Percentiles rank a stretch among this genome's conserved stretches.
phyloP scores from a whole-genome alignment of 1,140 invertebrate genomes.

The Drosophila auraria region DNA sequence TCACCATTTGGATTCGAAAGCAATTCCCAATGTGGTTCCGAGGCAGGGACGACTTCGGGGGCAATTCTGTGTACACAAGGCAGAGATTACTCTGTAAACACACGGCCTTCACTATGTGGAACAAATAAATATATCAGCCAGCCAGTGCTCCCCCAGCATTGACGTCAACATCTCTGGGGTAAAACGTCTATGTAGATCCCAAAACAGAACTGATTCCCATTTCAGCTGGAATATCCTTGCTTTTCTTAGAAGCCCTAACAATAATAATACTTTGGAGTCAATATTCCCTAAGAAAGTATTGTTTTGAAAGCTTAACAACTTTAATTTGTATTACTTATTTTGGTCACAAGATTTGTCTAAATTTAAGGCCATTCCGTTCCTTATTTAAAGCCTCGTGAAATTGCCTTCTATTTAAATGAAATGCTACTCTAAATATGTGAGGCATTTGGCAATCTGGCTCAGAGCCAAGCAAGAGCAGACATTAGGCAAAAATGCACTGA shows the following conservation, averaged over 20 bases:
- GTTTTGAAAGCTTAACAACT: background rate
- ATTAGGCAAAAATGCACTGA: slow-evolving; percentile 5
- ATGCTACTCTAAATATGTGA: slow-evolving; percentile 5
- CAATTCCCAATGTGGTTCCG: slow-evolving; percentile 15
- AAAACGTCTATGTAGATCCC: background rate
- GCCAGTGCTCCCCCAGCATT: background rate
- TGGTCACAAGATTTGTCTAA: background rate
- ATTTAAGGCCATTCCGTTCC: slow-evolving; percentile 14
- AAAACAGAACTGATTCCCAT: background rate
- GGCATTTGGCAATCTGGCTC: slow-evolving; percentile 9
- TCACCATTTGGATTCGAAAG: slow-evolving; percentile 25
- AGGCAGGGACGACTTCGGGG: slow-evolving; percentile 4
- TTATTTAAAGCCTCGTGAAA: background rate
- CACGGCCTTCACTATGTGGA: slow-evolving; percentile 13
- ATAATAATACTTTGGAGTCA: background rate
- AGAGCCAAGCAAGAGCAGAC: slow-evolving; percentile 21
- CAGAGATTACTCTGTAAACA: slow-evolving; percentile 32
- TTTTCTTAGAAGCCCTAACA: background rate
- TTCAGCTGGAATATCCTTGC: background rate
- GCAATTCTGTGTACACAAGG: slow-evolving; percentile 7
- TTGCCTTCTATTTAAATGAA: slow-evolving; percentile 9
- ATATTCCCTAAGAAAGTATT: background rate
- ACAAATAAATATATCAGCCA: background rate
- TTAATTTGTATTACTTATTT: background rate
- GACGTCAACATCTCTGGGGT: slow-evolving; percentile 23